Conservation (phyloP, 2,888 invertebrate genomes). For the Xestia rhomboidea region DNA sequence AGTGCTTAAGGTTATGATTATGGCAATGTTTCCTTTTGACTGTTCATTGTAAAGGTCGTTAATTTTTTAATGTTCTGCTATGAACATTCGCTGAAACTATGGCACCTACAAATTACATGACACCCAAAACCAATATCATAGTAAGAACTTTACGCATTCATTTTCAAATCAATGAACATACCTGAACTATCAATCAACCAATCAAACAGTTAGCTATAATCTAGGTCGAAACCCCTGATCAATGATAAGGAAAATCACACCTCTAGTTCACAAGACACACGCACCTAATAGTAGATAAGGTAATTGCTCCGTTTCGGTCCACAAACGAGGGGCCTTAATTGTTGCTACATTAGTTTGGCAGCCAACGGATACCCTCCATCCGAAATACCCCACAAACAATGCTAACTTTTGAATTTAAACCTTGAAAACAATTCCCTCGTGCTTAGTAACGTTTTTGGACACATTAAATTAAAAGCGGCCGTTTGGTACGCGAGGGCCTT, state of each 20-base stretch:
- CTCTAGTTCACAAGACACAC: constrained; percentile 38
- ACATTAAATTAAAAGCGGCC: constrained; percentile 77
- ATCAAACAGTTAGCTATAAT: constrained; percentile 9
- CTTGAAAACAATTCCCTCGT: constrained; percentile 65
- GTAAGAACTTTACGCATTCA: neutral
- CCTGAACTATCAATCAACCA: constrained; percentile 7
- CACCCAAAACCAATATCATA: neutral
- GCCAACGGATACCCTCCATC: constrained; percentile 43
- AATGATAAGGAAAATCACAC: constrained; percentile 45
- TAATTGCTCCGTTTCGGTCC: constrained; percentile 54
- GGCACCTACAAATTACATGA: neutral
- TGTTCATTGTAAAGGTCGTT: neutral
- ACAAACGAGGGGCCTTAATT: constrained; percentile 57
- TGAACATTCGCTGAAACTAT: neutral
- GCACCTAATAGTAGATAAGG: constrained; percentile 45
- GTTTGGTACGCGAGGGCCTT: constrained; percentile 72
- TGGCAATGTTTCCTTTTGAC: neutral
- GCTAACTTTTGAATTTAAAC: constrained; percentile 59
- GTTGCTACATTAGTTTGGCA: constrained; percentile 60
- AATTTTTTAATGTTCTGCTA: neutral
- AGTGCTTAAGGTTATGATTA: too few relatives aligned
- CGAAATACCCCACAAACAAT: constrained; percentile 42
- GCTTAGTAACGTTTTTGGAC: constrained; percentile 71
- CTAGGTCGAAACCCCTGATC: constrained; percentile 34
- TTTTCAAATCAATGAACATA: neutral